These are phyloP conservation scores for Drosophila varians DNA, from an alignment of 1,140 invertebrate species.

Conservation along the genomic window DNA sequence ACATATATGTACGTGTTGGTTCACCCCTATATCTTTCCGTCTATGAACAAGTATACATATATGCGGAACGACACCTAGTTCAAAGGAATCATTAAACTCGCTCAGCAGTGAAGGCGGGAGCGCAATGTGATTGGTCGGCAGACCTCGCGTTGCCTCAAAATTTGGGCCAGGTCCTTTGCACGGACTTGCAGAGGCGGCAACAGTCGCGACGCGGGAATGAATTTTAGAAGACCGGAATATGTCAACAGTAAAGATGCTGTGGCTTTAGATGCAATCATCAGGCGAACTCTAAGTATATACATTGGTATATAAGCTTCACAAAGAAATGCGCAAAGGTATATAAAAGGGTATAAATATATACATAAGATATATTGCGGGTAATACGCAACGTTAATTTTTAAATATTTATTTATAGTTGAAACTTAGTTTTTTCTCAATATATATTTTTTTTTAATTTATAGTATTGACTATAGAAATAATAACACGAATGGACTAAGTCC, in stretches of 20 bases:
- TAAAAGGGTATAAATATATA: background rate
- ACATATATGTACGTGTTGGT: background rate
- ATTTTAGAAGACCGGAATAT: background rate
- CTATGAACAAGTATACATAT: background rate
- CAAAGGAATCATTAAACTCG: background rate
- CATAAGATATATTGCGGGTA: background rate
- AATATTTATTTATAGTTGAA: too few species aligned
- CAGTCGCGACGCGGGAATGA: background rate
- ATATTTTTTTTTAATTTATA: too few species aligned
- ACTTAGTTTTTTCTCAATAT: too few species aligned
- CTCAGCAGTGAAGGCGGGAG: constrained; percentile 31
- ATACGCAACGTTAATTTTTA: too few species aligned
- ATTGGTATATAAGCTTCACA: background rate
- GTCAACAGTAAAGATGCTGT: background rate
- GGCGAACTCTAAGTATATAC: background rate
- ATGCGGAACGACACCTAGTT: background rate
- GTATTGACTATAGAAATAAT: too few species aligned
- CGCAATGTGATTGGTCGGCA: constrained; percentile 56
- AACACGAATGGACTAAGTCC: too few species aligned
- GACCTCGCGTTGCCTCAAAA: constrained; percentile 45
- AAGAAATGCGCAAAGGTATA: background rate
- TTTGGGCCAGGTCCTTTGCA: constrained; percentile 5
- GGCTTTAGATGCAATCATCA: constrained; percentile 6
- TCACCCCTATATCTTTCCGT: background rate
- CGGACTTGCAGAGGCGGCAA: background rate